Conservation (phyloP, 2,888 invertebrate genomes). For the Drosophila pegasa region DNA sequence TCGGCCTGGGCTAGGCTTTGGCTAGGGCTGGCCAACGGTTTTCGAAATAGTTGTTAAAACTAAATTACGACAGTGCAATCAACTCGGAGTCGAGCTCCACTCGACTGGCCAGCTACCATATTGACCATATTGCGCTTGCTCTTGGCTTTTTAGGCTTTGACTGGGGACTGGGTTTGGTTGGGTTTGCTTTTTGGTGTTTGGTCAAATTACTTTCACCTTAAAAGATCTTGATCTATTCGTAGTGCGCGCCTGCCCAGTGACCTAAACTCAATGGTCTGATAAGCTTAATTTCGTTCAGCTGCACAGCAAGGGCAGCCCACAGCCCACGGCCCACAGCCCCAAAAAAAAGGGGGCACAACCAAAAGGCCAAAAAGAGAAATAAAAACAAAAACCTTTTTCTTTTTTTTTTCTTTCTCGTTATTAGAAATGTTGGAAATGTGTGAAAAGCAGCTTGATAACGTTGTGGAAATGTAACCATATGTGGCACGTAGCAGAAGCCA, state of each 20-base stretch:
- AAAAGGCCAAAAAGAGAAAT: constrained; percentile 1
- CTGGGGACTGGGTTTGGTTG: background rate
- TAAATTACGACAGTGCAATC: constrained; percentile 74
- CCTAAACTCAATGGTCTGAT: constrained; percentile 81
- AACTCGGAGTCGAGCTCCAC: constrained; percentile 34
- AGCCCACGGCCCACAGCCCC: constrained; percentile 9
- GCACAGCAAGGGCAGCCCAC: constrained; percentile 48
- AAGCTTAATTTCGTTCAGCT: constrained; percentile 61
- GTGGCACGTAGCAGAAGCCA: background rate
- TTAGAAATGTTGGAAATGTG: constrained; percentile 3
- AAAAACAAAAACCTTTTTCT: constrained; percentile 31
- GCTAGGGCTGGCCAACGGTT: constrained; percentile 70
- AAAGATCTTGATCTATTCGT: constrained; percentile 36
- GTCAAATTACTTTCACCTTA: constrained; percentile 73
- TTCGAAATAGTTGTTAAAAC: constrained; percentile 67
- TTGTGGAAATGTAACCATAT: constrained; percentile 1
- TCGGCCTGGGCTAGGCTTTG: constrained; percentile 30
- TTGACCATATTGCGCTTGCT: constrained; percentile 28
- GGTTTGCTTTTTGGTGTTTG: constrained; percentile 17
- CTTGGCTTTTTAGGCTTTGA: constrained; percentile 10
- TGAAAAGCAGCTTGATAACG: constrained; percentile 2
- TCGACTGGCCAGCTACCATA: constrained; percentile 46
- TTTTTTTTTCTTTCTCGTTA: constrained; percentile 1
- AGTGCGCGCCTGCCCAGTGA: constrained; percentile 69
- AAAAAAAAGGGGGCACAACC: constrained; percentile 10